Evolutionary conservation across 2,888 invertebrate species (phyloP).

Genomic region (Heliothis peltigera): DNA sequence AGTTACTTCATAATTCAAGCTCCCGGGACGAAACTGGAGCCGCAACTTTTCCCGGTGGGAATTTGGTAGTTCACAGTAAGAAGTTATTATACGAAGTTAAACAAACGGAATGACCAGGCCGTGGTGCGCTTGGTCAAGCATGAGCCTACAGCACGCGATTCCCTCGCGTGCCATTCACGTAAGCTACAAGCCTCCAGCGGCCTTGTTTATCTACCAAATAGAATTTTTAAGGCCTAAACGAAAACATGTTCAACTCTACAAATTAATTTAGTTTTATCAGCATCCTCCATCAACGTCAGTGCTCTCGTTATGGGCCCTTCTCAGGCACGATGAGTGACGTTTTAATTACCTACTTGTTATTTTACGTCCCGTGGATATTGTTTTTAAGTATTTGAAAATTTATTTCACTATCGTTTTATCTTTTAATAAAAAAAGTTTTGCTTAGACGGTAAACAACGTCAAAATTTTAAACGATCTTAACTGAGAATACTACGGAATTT

Average conservation of each 20-base stretch:
- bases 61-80: slow-evolving; percentile 69
- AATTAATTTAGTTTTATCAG: slow-evolving; percentile 71
- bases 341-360: slow-evolving; percentile 71
- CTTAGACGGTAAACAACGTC: slow-evolving; percentile 18
- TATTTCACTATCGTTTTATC: slow-evolving; percentile 52
- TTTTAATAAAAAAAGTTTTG: slow-evolving; percentile 38
- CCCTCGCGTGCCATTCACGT: slow-evolving; percentile 59
- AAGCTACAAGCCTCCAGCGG: slow-evolving; percentile 10
- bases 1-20: slow-evolving; percentile 82
- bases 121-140: slow-evolving; percentile 35
- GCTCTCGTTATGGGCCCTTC: slow-evolving; percentile 61
- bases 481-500: slow-evolving; percentile 9
- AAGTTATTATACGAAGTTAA: slow-evolving; percentile 60
- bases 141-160: slow-evolving; percentile 67
- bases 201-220: slow-evolving; percentile 42
- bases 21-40: slow-evolving; percentile 70
- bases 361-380: slow-evolving; percentile 64
- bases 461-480: slow-evolving; percentile 21
- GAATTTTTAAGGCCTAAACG: slow-evolving; percentile 52
- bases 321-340: slow-evolving; percentile 69
- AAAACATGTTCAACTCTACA: slow-evolving; percentile 61
- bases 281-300: slow-evolving; percentile 70
- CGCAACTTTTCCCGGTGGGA: slow-evolving; percentile 69
- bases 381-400: slow-evolving; percentile 65
- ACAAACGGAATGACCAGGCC: slow-evolving; percentile 46